Base-by-base conservation (phyloP, 2,113 vertebrate genomes). In the Cromileptes altivelis region DNA sequence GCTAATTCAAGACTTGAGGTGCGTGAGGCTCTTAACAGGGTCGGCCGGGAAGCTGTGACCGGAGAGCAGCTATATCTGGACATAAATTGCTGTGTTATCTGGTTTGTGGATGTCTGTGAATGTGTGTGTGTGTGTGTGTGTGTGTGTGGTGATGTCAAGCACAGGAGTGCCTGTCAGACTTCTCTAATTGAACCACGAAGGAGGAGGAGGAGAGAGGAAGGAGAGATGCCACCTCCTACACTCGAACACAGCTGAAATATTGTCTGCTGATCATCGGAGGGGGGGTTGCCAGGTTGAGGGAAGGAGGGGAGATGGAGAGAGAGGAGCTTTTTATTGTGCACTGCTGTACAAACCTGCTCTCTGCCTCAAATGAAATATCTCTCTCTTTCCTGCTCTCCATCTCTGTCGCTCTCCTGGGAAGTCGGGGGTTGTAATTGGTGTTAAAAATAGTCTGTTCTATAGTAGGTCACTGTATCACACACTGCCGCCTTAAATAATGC, bases 401-500 rank as follows among this genome's bases (percentile, higher is more conserved):
- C 63, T 79, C 60, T 9, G 45, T 57, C 33, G 56, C 33, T 65
- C 52, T 85, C 42, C 18, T 1, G 6, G 37, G 52, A 50, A 27
- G 47, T 47, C n/a, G 56, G 21, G 37, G 11, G 61, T 6, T 15
- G 79, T 82, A 85, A 86, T 84, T 81, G 73, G 23, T 57, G 78
- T 80, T 89, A 75, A 88, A 89, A 88, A 85, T 88, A 88, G 62
- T 70, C 45, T 10, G 1, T 25, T 67, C 67, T 52, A 62, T 78
- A 74, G 75, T 88, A 85, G 90, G 88, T 89, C 82, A 93, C 80
- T 62, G 75, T 88, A 81, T 84, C 88, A 88, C 81, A 86, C 74
- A 50, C 30, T 67, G 69, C 61, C 2, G 58, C 52, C 70, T 80
- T 81, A 77, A 86, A 90, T 90, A 81, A 90, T 85, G 40, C 72